Base-by-base conservation (phyloP, 1,140 invertebrate species). In the Lordiphosa clarofinis region DNA sequence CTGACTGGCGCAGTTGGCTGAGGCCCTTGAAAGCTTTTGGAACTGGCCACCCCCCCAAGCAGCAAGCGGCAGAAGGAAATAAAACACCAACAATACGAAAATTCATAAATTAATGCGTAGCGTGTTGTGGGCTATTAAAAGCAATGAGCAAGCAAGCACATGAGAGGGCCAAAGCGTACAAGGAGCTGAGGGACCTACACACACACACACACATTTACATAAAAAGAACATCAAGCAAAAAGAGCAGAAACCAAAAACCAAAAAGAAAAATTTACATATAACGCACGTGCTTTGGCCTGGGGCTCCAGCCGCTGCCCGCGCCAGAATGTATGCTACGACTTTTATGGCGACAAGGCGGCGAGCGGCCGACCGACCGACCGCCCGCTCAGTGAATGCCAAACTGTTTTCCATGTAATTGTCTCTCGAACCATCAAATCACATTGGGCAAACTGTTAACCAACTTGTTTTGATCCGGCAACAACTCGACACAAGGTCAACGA, bases 31-130 rank as follows among this genome's bases (percentile, higher is more conserved):
- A 82, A 82, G 76, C 76, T 82, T 66, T 73, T n/a, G 15, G 35
- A 49, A 33, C 48, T 31, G 10, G 5, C 36, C n/a, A 24, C 33
- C 13, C 21, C 19, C 24, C 38, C 31, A 3, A 15, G n/a, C 40
- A 42, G 4, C 13, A 42, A 19, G n/a, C n/a, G 12, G 21, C 7
- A 54, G 19, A 13, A 36, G 0, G 28, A 24, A 28, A 44, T 19
- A 28, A 13, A 31, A 21, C 33, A 43, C 11, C 46, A 50, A 28
- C 57, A 73, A 53, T 62, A 65, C 58, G 60, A 60, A 31, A 75
- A 82, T 74, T 82, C 76, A 84, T 82, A 82, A 82, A 82, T 82
- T 82, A 82, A 82, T 82, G 76, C 76, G 81, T 82, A 65, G 76
- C 76, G 73, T 82, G 78, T 76, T 82, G 76, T 82, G 82, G 76